Conservation (phyloP, 2,888 invertebrate species). For the Celastrina argiolus region DNA sequence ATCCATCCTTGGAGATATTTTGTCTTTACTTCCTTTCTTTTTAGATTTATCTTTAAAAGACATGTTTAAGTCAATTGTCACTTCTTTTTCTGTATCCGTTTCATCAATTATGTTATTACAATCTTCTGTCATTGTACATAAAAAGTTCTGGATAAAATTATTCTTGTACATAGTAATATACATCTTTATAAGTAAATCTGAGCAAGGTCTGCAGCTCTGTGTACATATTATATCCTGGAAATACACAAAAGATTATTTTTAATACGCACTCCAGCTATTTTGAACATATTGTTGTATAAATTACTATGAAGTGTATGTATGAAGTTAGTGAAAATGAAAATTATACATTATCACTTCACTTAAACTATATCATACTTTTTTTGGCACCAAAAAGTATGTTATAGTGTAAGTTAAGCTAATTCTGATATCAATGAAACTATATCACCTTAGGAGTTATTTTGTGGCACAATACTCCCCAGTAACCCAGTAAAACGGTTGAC, state of each 20-base stretch:
- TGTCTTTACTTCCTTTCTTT: not conserved
- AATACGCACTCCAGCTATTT: too few species aligned
- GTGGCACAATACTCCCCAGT: too few species aligned
- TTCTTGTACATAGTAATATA: slow-evolving; percentile 41
- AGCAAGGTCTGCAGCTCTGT: slow-evolving; percentile 44
- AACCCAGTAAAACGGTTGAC: too few species aligned
- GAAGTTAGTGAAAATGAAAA: too few species aligned
- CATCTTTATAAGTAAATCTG: slow-evolving; percentile 41
- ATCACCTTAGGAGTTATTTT: too few species aligned
- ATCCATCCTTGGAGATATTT: not conserved
- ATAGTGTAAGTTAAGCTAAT: too few species aligned
- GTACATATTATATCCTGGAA: slow-evolving; percentile 46
- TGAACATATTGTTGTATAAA: too few species aligned
- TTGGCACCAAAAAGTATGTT: too few species aligned
- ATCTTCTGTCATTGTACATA: slow-evolving; percentile 28
- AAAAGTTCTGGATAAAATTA: slow-evolving; percentile 33
- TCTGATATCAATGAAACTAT: too few species aligned
- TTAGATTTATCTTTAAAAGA: not conserved
- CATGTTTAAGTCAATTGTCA: not conserved
- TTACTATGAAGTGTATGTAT: too few species aligned
- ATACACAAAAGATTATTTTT: slow-evolving; percentile 1
- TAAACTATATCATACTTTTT: too few species aligned
- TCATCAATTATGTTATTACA: not conserved
- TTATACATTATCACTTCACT: too few species aligned
- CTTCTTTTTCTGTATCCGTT: not conserved